Evolutionary conservation across 2,888 invertebrate genomes (phyloP), one percentile per base, ranked within the genome.

Genomic region (Chrysina gloriosa): DNA sequence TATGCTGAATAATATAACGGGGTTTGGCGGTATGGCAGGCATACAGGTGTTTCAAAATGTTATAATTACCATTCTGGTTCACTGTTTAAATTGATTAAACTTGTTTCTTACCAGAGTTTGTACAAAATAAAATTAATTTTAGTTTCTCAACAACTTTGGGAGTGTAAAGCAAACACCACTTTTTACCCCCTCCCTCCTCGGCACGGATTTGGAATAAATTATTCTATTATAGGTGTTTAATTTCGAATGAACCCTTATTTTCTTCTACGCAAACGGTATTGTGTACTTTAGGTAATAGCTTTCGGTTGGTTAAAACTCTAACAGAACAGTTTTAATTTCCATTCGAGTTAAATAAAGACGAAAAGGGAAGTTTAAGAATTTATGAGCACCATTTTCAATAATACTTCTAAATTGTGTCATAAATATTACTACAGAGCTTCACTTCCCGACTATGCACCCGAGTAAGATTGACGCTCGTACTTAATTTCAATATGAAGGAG

Each of bases 101-200:
- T 56, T 56, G 56, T 39, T 56, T 56, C 56, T 56, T 56, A 56
- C 36, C 14, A 23, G 39, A 56, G 23, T 56, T 56, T 36, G 56
- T 23, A 39, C 11, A 56, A 56, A 56, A 56, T 56, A 56, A 56
- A 56, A 56, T 56, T 56, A 56, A 56, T 56, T 56, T 56, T 56
- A 56, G 39, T 56, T 56, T 23, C 7, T 11, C 23, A 39, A 39
- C 56, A 50, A 50, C 27, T 50, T 36, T 6, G 23, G 2, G 11
- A 5, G 39, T 39, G 56, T 36, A 36, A 25, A 23, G 56, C 56
- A 6, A 56, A 56, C 39, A 56, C n/a, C 36, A 39, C 23, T 56
- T 56, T 56, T 56, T 56, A 36, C 34, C 23, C n/a, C 11, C 11
- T 1, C 50, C 50, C n/a, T n/a, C 3, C 25, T 19, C 9, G 6